Conservation (phyloP, 2,113 vertebrate species). For the Osmerus mordax region DNA sequence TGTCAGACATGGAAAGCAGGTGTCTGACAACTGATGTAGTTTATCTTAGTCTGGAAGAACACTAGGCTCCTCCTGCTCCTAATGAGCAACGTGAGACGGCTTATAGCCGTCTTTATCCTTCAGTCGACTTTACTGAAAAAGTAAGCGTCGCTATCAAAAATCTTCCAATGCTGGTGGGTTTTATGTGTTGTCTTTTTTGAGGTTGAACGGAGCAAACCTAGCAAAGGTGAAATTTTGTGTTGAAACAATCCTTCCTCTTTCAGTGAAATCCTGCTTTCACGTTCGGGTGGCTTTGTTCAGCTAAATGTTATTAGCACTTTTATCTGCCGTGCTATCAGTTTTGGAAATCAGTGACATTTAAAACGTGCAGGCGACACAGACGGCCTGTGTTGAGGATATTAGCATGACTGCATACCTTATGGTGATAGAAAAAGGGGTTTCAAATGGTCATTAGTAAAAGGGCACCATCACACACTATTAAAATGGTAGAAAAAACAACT, state of each 20-base stretch:
- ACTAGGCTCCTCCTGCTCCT: conserved; percentile 48
- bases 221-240: conserved; percentile 36
- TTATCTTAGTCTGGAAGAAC: conserved; percentile 46
- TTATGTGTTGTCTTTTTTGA: conserved; percentile 39
- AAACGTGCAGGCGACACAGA: conserved; percentile 15
- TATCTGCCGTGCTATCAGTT: conserved; percentile 36
- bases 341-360: conserved; percentile 43
- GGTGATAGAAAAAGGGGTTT: not conserved
- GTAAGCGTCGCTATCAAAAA: conserved; percentile 44
- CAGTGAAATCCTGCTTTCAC: conserved; percentile 42
- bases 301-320: conserved; percentile 32
- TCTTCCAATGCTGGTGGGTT: conserved; percentile 35
- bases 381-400: conserved; percentile 12
- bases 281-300: conserved; percentile 37
- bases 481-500: too few relatives aligned
- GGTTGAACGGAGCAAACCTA: conserved; percentile 24
- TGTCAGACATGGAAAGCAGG: conserved; percentile 52
- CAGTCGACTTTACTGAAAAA: conserved; percentile 65
- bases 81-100: conserved; percentile 58
- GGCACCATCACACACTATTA: too few relatives aligned
- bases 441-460: too few relatives aligned
- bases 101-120: conserved; percentile 57
- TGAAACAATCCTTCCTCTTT: conserved; percentile 49
- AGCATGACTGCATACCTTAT: conserved; percentile 6
- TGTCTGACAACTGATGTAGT: conserved; percentile 62